These are phyloP conservation scores for Acleris holmiana DNA, from an alignment of 2,888 invertebrate genomes.

Conservation along the genomic window DNA sequence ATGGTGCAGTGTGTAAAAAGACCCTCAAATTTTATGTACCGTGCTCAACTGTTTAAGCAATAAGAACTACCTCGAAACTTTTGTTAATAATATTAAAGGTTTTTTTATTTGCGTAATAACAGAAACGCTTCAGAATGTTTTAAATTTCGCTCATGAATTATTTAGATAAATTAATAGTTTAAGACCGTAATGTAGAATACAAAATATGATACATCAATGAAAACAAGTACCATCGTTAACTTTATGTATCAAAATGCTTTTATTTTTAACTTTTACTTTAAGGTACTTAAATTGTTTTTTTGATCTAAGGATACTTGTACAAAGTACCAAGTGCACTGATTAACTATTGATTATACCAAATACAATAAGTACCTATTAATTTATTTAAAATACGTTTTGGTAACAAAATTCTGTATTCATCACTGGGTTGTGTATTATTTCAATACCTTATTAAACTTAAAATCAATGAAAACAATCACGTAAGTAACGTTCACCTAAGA, in stretches of 20 bases:
- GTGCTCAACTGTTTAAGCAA: too few relatives aligned
- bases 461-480: too few relatives aligned
- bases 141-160: neutral
- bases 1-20: too few relatives aligned
- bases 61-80: neutral
- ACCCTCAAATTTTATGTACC: too few relatives aligned
- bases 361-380: constrained; percentile 50
- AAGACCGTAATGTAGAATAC: neutral
- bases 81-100: neutral
- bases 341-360: constrained; percentile 21
- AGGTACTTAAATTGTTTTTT: constrained; percentile 2
- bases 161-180: neutral
- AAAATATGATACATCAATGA: neutral
- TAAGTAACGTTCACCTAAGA: too few relatives aligned
- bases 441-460: constrained; percentile 14
- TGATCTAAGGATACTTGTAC: constrained; percentile 1
- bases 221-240: neutral
- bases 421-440: constrained; percentile 54
- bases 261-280: too few relatives aligned
- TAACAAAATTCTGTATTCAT: constrained; percentile 64
- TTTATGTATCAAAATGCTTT: neutral
- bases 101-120: neutral
- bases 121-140: neutral
- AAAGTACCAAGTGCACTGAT: constrained; percentile 13
- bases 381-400: constrained; percentile 55